Conservation (phyloP, 2,888 invertebrate genomes). For the Agrochola circellaris region DNA sequence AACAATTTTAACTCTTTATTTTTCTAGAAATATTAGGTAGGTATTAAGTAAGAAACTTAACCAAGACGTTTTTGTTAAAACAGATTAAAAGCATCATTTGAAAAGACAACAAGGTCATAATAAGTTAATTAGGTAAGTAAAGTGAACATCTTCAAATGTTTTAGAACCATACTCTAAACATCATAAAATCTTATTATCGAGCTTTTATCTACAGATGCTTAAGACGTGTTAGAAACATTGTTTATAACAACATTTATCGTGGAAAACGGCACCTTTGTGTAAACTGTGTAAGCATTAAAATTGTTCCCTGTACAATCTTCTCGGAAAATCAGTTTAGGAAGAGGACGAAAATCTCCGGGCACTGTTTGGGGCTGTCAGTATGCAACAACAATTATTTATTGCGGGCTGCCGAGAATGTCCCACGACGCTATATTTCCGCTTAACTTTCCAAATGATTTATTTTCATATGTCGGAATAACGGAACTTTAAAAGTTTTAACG, state of each 20-base stretch:
- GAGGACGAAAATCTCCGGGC: constrained; percentile 40
- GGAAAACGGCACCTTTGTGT: constrained; percentile 51
- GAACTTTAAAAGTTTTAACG: constrained; percentile 67
- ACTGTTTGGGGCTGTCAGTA: constrained; percentile 63
- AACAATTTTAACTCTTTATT: not conserved
- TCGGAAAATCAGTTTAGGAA: constrained; percentile 41
- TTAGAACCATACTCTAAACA: not conserved
- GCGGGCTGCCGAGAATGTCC: constrained; percentile 65
- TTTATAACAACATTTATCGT: constrained; percentile 35
- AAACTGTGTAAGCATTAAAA: constrained; percentile 43
- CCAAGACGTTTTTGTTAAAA: not conserved
- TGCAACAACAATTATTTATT: constrained; percentile 76
- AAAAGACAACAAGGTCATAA: not conserved
- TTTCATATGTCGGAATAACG: constrained; percentile 69
- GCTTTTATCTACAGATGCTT: constrained; percentile 18
- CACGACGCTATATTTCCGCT: constrained; percentile 70
- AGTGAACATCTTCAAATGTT: constrained; percentile 1
- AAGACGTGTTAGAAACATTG: constrained; percentile 27
- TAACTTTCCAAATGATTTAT: constrained; percentile 76
- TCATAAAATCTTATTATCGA: constrained; percentile 9
- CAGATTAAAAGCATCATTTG: not conserved
- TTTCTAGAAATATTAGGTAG: not conserved
- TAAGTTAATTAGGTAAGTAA: not conserved
- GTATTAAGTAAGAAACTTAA: not conserved
- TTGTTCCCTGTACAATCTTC: constrained; percentile 42